Base-by-base conservation (phyloP, 2,888 invertebrate genomes). In the Alentia gelatinosa region DNA sequence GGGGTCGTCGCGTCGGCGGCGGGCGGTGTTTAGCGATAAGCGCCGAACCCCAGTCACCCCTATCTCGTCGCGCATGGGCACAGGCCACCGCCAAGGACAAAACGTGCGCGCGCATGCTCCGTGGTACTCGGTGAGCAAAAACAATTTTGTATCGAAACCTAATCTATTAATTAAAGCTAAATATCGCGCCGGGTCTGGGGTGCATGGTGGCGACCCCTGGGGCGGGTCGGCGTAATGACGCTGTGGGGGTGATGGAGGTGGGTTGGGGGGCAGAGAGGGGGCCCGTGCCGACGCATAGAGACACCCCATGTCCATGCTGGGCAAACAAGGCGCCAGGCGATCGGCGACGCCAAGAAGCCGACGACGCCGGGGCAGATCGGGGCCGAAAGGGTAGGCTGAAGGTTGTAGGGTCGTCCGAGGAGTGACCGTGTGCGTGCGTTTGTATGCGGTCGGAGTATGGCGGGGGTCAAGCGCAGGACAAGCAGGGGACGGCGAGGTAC, bases 121-220 rank as follows among this genome's bases (percentile, higher is more conserved):
- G 12, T 33, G 5, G 33, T 33, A 47, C 50, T 86, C 47, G 7
- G 30, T 15, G 47, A 42, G 50, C 86, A 47, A 47, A 86, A 47
- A 86, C 47, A 86, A 47, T 86, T 86, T 86, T 86, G 86, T 86
- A 86, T 86, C 86, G 47, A 23, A 5, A 23, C 47, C 86, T 86
- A 86, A 86, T 50, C 86, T 86, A 30, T 86, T 86, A 86, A 86
- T 86, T 86, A 86, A 86, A 86, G 86, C 86, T 47, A 47, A 86
- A 86, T 86, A 86, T 42, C 86, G 9, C 1, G 47, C 39, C 26
- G 40, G 4, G 83, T 1, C 39, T 23, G 1, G 42, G 39, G 83
- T 3, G 39, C n/a, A n/a, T 15, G n/a, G 42, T 1, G 30, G 42
- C 30, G 47, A 47, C 30, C 47, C 35, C 30, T 47, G 42, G 33